Conservation (phyloP, 2,113 vertebrate species). For the Acrocephalus arundinaceus region DNA sequence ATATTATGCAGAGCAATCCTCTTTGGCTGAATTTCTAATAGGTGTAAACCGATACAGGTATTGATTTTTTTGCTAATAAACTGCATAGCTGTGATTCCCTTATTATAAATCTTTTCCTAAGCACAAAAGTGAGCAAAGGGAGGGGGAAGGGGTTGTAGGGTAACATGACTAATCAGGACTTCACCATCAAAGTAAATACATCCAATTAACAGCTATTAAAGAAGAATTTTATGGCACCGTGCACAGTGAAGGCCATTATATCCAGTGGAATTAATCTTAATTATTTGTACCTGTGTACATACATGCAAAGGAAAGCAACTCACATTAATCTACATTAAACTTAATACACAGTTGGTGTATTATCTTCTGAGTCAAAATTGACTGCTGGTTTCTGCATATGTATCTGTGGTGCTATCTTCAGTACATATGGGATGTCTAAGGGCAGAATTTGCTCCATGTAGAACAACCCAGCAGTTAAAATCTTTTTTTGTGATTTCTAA, state of each 20-base stretch:
- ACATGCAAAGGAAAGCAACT: conserved; percentile 81
- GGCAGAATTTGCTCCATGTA: conserved; percentile 66
- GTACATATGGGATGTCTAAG: conserved; percentile 66
- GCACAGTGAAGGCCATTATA: conserved; percentile 81
- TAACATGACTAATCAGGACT: conserved; percentile 80
- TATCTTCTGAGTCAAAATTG: conserved; percentile 83
- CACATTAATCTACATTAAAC: conserved; percentile 92
- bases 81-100: conserved; percentile 21
- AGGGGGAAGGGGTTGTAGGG: conserved; percentile 55
- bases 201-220: conserved; percentile 84
- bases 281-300: conserved; percentile 84
- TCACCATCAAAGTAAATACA: conserved; percentile 81
- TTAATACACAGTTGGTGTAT: conserved; percentile 72
- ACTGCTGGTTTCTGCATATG: conserved; percentile 71
- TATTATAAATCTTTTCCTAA: conserved; percentile 64
- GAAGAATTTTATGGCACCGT: conserved; percentile 79
- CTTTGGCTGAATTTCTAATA: background rate
- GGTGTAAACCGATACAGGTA: background rate
- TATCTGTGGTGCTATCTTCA: conserved; percentile 64
- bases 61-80: conserved; percentile 49
- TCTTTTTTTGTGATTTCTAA: conserved; percentile 62
- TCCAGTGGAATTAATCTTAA: conserved; percentile 88
- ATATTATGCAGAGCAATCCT: background rate
- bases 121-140: conserved; percentile 35
- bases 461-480: conserved; percentile 59